Conservation (phyloP, 1,140 invertebrate genomes). For the Reticulitermes speratus region DNA sequence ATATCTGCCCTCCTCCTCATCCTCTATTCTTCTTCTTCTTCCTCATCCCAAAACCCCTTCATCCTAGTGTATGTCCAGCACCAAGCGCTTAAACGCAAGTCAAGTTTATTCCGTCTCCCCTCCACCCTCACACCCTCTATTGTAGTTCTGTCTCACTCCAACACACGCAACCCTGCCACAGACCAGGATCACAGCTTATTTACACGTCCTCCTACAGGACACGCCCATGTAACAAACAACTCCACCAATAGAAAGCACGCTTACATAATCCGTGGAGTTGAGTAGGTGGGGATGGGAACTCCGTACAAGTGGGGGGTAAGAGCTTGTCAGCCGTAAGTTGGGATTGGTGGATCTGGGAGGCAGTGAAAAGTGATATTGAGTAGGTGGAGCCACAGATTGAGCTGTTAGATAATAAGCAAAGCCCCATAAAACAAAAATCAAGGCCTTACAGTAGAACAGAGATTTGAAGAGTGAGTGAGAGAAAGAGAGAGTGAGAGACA, state of each 20-base stretch:
- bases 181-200: background rate
- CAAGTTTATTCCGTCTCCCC: background rate
- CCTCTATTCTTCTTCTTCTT: background rate
- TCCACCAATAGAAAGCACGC: background rate
- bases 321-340: background rate
- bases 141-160: background rate
- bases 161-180: background rate
- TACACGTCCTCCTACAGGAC: background rate
- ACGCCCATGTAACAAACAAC: background rate
- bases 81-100: background rate
- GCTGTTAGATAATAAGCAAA: conserved; percentile 13
- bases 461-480: conserved; percentile 17
- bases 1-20: background rate
- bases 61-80: background rate
- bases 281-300: background rate
- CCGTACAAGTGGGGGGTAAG: background rate
- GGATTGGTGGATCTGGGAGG: background rate
- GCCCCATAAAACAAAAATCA: conserved; percentile 19
- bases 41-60: background rate
- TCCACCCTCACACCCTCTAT: no score
- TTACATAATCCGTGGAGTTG: background rate
- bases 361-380: background rate
- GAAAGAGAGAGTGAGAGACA: background rate
- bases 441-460: background rate
- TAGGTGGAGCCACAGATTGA: conserved; percentile 14